Evolutionary conservation across 2,797 vertebrate genomes (phyloP).

Genomic region (Enteromius fasciolatus): DNA sequence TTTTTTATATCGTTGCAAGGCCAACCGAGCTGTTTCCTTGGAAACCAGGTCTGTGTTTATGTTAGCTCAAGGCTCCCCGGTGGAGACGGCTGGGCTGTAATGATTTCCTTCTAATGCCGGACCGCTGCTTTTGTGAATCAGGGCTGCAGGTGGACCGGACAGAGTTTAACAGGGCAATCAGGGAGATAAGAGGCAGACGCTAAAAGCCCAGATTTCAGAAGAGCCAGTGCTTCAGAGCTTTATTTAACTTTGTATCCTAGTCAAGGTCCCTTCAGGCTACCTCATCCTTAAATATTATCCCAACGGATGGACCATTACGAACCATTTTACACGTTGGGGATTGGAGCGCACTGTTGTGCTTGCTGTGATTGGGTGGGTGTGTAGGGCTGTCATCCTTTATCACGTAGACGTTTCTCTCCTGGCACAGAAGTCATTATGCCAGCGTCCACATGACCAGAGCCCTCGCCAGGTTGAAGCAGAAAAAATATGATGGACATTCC

Average conservation of each 20-base stretch:
- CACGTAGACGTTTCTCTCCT: conserved; percentile 16
- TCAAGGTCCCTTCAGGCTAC: not conserved
- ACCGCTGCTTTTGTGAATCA: conserved; percentile 26
- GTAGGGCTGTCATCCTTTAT: conserved; percentile 37
- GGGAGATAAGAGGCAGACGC: conserved; percentile 44
- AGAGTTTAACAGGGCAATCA: conserved; percentile 49
- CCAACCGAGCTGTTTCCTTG: conserved; percentile 51
- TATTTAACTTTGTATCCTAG: conserved; percentile 35
- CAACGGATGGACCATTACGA: conserved; percentile 28
- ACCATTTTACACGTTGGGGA: conserved; percentile 12
- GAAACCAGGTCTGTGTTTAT: conserved; percentile 52
- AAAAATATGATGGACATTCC: conserved; percentile 43
- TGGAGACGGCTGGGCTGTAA: conserved; percentile 41
- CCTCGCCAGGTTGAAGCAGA: conserved; percentile 6
- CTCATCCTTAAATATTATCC: conserved; percentile 30
- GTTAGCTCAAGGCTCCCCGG: conserved; percentile 45
- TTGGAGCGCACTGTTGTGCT: not conserved
- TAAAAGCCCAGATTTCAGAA: conserved; percentile 43
- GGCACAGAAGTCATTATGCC: conserved; percentile 11
- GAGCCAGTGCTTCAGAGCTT: conserved; percentile 34
- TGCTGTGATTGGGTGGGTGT: conserved; percentile 26
- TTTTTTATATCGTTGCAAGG: conserved; percentile 43
- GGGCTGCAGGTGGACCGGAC: conserved; percentile 30
- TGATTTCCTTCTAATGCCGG: conserved; percentile 45
- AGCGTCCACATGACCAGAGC: not conserved